Evolutionary conservation across 2,888 invertebrate genomes (phyloP), one percentile per base, ranked within the genome.

Genomic region (Cerastis leucographa): DNA sequence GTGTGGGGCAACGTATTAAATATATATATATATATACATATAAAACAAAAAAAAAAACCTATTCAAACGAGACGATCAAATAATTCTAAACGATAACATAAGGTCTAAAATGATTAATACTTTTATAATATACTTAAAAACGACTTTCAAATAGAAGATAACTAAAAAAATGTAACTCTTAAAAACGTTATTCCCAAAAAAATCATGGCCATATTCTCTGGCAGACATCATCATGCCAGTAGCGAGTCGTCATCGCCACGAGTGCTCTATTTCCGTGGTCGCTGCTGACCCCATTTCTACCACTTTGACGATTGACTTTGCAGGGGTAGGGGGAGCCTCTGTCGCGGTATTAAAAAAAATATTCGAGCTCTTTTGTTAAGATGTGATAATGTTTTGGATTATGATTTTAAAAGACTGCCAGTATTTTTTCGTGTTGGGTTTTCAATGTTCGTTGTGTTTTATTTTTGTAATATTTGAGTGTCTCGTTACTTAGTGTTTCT

Each of bases 271-370:
- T 91, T 90, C 90, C 88, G 88, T 84, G 85, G 85, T 86, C 77
- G 79, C 82, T 77, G 71, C 86, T 90, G 93, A 91, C 92, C 92
- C 80, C 87, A 84, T 92, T 93, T 88, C 89, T 80, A 85, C 90
- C 92, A 94, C 94, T 94, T 92, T 92, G 91, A 87, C 92, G 93
- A 94, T 93, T 94, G 93, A 93, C 92, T 92, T 89, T 88, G 81
- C 71, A 72, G 69, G 71, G 84, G 74, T 72, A 77, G 71, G 80
- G 81, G 66, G 64, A 79, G 78, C 76, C 73, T 83, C 80, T 79
- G 85, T 80, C 67, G 62, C 71, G 6, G 74, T 87, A 87, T 87
- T 74, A 88, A 85, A 75, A 62, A 51, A 76, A 83, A 78, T 81
- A 81, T 82, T 78, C 17, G 12, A 61, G 65, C 35, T 49, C 61